A percentile compares a stretch with the other conserved stretches of the same genome.
Evolutionary conservation across 2,888 invertebrate genomes (phyloP).

Genomic region (Drosophila sordidapex): DNA sequence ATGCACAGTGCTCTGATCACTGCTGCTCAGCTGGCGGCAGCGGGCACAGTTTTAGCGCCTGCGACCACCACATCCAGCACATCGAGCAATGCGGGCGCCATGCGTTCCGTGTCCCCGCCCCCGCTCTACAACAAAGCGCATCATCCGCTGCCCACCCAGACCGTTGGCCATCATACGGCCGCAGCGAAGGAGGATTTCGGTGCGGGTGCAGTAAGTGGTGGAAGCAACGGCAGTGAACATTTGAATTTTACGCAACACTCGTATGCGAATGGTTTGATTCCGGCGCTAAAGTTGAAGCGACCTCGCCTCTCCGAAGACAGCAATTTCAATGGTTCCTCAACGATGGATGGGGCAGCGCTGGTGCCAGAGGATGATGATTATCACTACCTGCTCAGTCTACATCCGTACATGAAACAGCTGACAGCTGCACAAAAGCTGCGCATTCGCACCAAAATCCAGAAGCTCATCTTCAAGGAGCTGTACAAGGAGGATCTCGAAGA

Average conservation of each 20-base stretch:
- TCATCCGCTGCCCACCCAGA: conserved; percentile 73
- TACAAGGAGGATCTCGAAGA: conserved; percentile 85
- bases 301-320: conserved; percentile 83
- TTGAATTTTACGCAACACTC: conserved; percentile 82
- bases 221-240: conserved; percentile 62
- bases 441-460: conserved; percentile 85
- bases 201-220: conserved; percentile 27
- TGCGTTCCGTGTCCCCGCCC: conserved; percentile 82
- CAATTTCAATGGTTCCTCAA: conserved; percentile 84
- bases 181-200: conserved; percentile 76
- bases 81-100: conserved; percentile 44
- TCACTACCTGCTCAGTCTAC: conserved; percentile 84
- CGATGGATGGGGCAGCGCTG: conserved; percentile 79
- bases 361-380: conserved; percentile 85
- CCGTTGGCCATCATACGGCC: conserved; percentile 58
- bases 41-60: conserved; percentile 60
- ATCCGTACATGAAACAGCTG: conserved; percentile 85
- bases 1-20: conserved; percentile 48
- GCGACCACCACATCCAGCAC: conserved; percentile 63
- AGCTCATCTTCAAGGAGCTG: conserved; percentile 84
- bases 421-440: conserved; percentile 84
- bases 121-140: conserved; percentile 82
- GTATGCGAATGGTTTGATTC: conserved; percentile 82
- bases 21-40: conserved; percentile 53
- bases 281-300: conserved; percentile 82